Evolutionary conservation across 2,888 invertebrate species (phyloP).

Genomic region (Ophonus ardosiacus): DNA sequence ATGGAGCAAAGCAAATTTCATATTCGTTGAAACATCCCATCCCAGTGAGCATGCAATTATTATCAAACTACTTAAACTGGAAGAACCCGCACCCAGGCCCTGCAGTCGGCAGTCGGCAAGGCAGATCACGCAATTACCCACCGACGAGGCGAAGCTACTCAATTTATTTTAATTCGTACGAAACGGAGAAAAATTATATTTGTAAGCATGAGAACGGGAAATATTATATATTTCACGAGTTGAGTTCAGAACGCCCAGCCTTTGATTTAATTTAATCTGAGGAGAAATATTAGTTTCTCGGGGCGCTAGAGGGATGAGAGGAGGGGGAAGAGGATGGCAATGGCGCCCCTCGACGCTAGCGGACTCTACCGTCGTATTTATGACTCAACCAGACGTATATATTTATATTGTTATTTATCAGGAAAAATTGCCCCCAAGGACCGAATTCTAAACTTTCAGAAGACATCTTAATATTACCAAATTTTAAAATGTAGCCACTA

Average conservation of each 20-base stretch:
- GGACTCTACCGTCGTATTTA: constrained; percentile 36
- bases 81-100: background rate
- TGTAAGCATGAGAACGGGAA: constrained; percentile 71
- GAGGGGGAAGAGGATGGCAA: constrained; percentile 38
- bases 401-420: constrained; percentile 74
- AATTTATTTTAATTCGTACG: constrained; percentile 75
- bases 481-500: too few relatives aligned
- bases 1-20: constrained; percentile 19
- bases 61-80: constrained; percentile 36
- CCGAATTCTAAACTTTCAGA: too few relatives aligned
- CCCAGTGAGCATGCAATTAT: constrained; percentile 23
- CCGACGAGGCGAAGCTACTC: constrained; percentile 71
- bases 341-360: constrained; percentile 33
- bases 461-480: too few relatives aligned
- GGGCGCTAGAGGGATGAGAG: background rate
- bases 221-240: constrained; percentile 72
- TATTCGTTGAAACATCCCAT: constrained; percentile 12
- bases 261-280: constrained; percentile 76
- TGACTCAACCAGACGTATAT: constrained; percentile 68
- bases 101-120: constrained; percentile 1
- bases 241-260: constrained; percentile 68
- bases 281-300: constrained; percentile 75
- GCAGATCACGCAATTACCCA: constrained; percentile 50
- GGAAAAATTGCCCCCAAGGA: background rate
- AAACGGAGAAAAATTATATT: constrained; percentile 75